These are phyloP conservation scores for Rachycentron canadum DNA, from an alignment of 2,797 vertebrate species.

Conservation along the genomic window DNA sequence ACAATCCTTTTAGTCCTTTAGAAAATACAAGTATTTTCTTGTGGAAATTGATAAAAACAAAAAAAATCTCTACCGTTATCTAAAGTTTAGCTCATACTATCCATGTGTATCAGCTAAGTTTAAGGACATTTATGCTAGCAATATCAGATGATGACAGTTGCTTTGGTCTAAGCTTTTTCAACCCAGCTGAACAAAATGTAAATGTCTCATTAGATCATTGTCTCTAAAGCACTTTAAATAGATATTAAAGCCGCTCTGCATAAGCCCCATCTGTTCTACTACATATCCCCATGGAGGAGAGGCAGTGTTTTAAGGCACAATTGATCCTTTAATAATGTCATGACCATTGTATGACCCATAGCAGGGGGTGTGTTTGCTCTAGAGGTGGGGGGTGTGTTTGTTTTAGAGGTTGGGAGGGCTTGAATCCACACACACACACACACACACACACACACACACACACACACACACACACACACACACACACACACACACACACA, in stretches of 20 bases:
- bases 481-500: slow-evolving; percentile 27
- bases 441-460: slow-evolving; percentile 19
- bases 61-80: neutral
- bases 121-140: slow-evolving; percentile 13
- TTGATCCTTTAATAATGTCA: slow-evolving; percentile 88
- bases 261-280: slow-evolving; percentile 81
- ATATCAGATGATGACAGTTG: slow-evolving; percentile 39
- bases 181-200: slow-evolving; percentile 74
- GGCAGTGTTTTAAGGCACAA: slow-evolving; percentile 84
- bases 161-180: slow-evolving; percentile 54
- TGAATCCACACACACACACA: slow-evolving; percentile 30
- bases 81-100: neutral
- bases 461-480: slow-evolving; percentile 22
- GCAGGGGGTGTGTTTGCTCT: slow-evolving; percentile 66
- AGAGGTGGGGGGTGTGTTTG: slow-evolving; percentile 6
- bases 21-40: neutral
- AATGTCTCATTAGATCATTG: slow-evolving; percentile 83
- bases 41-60: neutral
- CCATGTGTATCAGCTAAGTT: slow-evolving; percentile 8
- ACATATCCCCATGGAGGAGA: slow-evolving; percentile 69
- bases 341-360: slow-evolving; percentile 80
- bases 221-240: slow-evolving; percentile 83
- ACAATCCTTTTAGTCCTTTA: neutral
- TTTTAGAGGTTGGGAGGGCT: neutral
- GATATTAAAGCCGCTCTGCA: slow-evolving; percentile 78